These are phyloP conservation scores for Camelus dromedarius DNA, from an alignment of 2,113 vertebrate species.

Conservation along the genomic window DNA sequence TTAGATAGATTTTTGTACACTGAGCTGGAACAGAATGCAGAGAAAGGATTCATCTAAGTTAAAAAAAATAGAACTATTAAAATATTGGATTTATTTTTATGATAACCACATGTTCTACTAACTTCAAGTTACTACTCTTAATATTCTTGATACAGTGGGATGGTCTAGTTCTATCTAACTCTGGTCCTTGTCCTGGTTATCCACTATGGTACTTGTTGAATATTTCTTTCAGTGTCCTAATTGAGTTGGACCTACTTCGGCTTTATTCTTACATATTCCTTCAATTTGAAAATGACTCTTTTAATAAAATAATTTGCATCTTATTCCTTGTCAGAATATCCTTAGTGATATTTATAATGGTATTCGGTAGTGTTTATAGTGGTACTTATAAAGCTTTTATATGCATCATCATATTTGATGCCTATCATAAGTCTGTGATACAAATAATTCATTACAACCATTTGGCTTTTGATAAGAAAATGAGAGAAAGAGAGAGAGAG, in stretches of 20 bases:
- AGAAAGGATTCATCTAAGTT: not conserved
- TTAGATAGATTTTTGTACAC: not conserved
- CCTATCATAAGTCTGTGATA: not conserved
- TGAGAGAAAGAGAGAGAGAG: not conserved
- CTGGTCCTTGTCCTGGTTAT: not conserved
- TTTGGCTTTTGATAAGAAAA: constrained; percentile 3
- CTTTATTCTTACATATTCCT: constrained; percentile 5
- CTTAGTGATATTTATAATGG: constrained; percentile 49
- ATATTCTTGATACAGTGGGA: not conserved
- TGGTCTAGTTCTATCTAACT: not conserved
- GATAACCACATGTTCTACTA: not conserved
- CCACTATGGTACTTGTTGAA: not conserved
- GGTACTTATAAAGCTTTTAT: constrained; percentile 25
- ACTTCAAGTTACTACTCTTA: constrained; percentile 24
- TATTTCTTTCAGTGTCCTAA: not conserved
- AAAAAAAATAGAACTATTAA: not conserved
- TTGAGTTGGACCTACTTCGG: not conserved
- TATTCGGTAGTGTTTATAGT: not conserved
- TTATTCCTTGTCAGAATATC: constrained; percentile 54
- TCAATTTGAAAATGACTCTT: not conserved
- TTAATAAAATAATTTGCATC: constrained; percentile 21
- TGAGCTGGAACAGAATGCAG: not conserved
- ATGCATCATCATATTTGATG: not conserved
- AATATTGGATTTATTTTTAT: not conserved
- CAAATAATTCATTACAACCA: constrained; percentile 25